These are phyloP conservation scores for Mimas tiliae DNA, from an alignment of 2,888 invertebrate species.

Conservation along the genomic window DNA sequence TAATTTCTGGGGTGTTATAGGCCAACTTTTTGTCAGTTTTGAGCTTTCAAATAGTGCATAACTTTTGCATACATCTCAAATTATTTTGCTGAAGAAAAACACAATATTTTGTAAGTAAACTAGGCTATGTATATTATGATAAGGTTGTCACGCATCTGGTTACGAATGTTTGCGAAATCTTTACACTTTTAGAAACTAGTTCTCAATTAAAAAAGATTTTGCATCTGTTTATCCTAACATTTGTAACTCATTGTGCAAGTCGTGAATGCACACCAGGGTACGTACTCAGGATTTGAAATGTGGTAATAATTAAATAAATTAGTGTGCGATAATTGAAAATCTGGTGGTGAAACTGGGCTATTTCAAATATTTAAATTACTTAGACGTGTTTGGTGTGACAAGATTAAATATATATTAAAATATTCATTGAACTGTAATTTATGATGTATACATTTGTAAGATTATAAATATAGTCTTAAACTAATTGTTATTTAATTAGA, in stretches of 20 bases:
- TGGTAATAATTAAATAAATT: background rate
- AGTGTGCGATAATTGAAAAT: background rate
- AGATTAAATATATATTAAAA: background rate
- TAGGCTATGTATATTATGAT: background rate
- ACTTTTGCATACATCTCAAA: too few relatives aligned
- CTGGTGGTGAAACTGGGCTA: background rate
- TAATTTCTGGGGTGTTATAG: too few relatives aligned
- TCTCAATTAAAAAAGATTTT: too few relatives aligned
- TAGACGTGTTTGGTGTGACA: background rate
- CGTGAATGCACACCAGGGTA: background rate
- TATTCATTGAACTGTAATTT: background rate
- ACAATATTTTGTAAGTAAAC: background rate
- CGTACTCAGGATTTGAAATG: constrained; percentile 4
- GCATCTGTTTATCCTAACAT: too few relatives aligned
- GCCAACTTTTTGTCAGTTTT: too few relatives aligned
- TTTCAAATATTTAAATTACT: background rate
- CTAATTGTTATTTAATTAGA: constrained; percentile 13
- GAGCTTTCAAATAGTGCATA: too few relatives aligned
- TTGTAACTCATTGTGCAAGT: too few relatives aligned
- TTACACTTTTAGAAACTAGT: too few relatives aligned
- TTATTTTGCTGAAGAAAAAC: too few relatives aligned
- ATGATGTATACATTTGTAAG: background rate
- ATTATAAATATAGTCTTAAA: background rate
- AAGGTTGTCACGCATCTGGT: background rate
- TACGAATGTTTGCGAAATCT: background rate